phyloP scores from a whole-genome alignment of 2,797 vertebrate genomes.

The Lutjanus campechanus region DNA sequence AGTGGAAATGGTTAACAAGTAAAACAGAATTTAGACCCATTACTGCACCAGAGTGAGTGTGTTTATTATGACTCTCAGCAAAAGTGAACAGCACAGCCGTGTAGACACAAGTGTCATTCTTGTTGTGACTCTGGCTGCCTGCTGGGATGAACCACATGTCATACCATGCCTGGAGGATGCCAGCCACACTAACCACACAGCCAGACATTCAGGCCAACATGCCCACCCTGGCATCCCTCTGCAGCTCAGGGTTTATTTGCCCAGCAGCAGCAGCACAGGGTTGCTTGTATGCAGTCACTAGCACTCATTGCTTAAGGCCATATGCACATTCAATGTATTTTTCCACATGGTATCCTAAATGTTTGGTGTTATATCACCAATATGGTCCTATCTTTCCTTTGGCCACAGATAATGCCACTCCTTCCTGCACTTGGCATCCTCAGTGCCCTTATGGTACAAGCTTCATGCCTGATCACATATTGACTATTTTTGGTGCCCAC shows the following conservation, averaged over 20 bases:
- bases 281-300: constrained; percentile 41
- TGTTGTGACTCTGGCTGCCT: constrained; percentile 63
- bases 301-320: constrained; percentile 26
- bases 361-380: constrained; percentile 19
- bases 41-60: not conserved
- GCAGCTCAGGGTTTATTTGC: constrained; percentile 58
- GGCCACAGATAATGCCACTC: constrained; percentile 30
- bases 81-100: constrained; percentile 54
- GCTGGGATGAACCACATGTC: constrained; percentile 69
- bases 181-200: constrained; percentile 63
- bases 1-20: not conserved
- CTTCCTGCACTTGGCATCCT: constrained; percentile 37
- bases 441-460: constrained; percentile 58
- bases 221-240: constrained; percentile 54
- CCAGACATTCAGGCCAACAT: constrained; percentile 54
- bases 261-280: constrained; percentile 43
- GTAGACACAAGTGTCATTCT: constrained; percentile 68
- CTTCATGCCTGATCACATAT: constrained; percentile 43
- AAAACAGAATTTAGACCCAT: not conserved
- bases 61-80: constrained; percentile 42
- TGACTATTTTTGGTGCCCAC: constrained; percentile 45
- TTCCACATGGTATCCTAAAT: constrained; percentile 23
- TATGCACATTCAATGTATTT: constrained; percentile 36
- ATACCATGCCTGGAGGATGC: constrained; percentile 58
- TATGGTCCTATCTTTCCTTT: constrained; percentile 19